Percentiles rank a stretch among this genome's conserved stretches.
Evolutionary conservation across 1,140 invertebrate species (phyloP).

Genomic region (Leptopilina boulardi): DNA sequence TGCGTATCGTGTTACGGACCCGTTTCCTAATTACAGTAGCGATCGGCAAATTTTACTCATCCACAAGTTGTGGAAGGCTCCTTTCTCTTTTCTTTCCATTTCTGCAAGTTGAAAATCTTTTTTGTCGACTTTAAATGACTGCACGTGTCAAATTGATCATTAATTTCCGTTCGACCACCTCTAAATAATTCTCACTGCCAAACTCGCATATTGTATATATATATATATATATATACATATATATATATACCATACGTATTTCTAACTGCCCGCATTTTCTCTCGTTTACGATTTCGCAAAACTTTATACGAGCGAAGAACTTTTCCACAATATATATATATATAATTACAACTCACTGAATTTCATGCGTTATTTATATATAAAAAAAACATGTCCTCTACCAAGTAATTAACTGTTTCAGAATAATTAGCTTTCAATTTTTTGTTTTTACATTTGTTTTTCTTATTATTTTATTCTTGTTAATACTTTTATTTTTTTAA

Average conservation of each 20-base stretch:
- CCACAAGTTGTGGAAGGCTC: neutral
- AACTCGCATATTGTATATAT: no score
- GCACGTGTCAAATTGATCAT: conserved; percentile 25
- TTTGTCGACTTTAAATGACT: conserved; percentile 4
- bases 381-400: neutral
- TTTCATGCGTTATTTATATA: neutral
- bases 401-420: conserved; percentile 2
- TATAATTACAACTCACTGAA: neutral
- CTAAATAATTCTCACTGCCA: conserved; percentile 2
- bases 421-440: neutral
- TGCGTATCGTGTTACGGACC: neutral
- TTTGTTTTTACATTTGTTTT: no score
- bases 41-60: conserved; percentile 31
- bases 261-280: neutral
- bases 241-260: no score
- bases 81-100: conserved; percentile 28
- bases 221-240: no score
- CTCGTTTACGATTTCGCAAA: neutral
- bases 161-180: neutral
- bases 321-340: neutral
- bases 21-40: conserved; percentile 25
- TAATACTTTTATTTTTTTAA: no score
- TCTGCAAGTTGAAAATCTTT: neutral
- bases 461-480: no score
- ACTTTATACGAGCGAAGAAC: neutral